Percentiles rank a stretch among this genome's conserved stretches.
Evolutionary conservation across 2,113 vertebrate species (phyloP).

Genomic region (Dasyprocta punctata): DNA sequence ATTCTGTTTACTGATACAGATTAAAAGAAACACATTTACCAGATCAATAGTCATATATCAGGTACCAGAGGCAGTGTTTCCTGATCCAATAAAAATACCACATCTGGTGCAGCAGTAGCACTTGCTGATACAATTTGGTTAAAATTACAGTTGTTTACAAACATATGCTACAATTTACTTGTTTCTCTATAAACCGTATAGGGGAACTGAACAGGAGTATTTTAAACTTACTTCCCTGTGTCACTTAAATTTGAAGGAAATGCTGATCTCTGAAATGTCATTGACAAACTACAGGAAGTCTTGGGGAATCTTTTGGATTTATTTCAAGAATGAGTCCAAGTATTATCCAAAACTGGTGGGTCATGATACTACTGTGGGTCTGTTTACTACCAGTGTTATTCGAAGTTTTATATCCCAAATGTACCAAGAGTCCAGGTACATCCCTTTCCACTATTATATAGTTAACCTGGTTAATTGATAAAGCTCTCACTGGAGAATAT

Average conservation of each 20-base stretch:
- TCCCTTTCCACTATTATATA: not conserved
- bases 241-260: not conserved
- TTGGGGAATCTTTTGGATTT: not conserved
- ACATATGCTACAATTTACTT: not conserved
- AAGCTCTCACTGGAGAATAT: not conserved
- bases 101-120: not conserved
- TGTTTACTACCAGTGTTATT: not conserved
- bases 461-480: not conserved
- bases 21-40: not conserved
- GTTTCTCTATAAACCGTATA: not conserved
- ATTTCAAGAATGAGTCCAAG: not conserved
- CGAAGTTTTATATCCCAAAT: not conserved
- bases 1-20: slow-evolving; percentile 1
- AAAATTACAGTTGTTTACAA: not conserved
- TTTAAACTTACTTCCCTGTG: not conserved
- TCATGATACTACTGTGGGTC: not conserved
- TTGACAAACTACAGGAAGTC: not conserved
- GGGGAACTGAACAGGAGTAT: not conserved
- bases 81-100: not conserved
- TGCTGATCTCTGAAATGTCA: not conserved
- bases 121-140: not conserved
- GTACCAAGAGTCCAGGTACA: not conserved
- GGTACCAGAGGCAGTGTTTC: not conserved
- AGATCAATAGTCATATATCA: not conserved
- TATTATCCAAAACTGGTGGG: not conserved